Percentiles rank a stretch among this genome's conserved stretches.
Evolutionary conservation across 2,797 vertebrate species (phyloP).

Genomic region (Scyliorhinus canicula): DNA sequence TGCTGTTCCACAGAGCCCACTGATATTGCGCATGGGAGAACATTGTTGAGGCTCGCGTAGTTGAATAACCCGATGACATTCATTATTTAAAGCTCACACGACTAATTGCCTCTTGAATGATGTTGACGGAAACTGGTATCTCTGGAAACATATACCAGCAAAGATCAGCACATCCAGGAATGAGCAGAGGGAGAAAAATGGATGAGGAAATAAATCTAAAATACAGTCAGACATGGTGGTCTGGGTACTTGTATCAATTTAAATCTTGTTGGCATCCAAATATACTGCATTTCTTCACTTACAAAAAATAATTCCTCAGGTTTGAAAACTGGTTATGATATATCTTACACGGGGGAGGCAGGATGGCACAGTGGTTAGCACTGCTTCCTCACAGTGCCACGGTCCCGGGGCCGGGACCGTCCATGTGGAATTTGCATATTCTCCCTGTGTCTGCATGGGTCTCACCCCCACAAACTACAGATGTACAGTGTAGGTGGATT

Average conservation of each 20-base stretch:
- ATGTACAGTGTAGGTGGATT: no score
- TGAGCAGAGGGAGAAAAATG: neutral
- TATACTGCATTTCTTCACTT: neutral
- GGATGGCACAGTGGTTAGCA: no score
- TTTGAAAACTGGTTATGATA: neutral
- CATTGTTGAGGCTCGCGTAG: neutral
- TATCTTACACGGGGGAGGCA: no score
- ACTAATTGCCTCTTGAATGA: neutral
- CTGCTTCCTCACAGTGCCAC: no score
- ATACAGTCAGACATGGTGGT: neutral
- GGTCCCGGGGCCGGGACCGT: no score
- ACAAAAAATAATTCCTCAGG: neutral
- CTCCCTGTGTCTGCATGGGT: no score
- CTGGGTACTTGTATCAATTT: neutral
- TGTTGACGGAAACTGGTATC: neutral
- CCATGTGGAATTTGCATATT: no score
- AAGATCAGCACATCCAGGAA: neutral
- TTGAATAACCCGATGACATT: neutral
- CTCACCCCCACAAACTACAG: no score
- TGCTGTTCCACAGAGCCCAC: neutral
- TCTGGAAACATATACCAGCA: neutral
- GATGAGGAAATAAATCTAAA: neutral
- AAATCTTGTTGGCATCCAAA: neutral
- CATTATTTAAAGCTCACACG: neutral
- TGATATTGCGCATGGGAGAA: neutral